phyloP scores from a whole-genome alignment of 2,888 invertebrate species.

The Athripsodes cinereus region DNA sequence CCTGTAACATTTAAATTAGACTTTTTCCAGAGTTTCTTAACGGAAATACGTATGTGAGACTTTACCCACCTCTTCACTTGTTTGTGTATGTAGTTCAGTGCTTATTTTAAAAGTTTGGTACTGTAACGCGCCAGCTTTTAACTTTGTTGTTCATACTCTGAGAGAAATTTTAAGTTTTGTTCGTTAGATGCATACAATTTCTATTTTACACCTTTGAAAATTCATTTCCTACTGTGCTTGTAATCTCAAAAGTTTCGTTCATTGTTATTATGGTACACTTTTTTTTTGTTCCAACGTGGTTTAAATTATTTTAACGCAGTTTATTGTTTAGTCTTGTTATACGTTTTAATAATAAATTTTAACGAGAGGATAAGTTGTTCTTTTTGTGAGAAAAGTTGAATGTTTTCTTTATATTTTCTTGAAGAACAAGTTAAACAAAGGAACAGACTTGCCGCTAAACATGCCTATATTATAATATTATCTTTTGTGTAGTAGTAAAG shows the following conservation, averaged over 20 bases:
- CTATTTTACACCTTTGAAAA: background rate
- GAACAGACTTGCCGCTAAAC: too few species aligned
- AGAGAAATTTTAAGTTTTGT: too few species aligned
- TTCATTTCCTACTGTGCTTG: background rate
- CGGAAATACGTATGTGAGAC: background rate
- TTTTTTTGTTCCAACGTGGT: too few species aligned
- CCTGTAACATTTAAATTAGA: background rate
- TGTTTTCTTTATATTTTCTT: too few species aligned
- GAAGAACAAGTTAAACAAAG: too few species aligned
- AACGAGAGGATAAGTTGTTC: too few species aligned
- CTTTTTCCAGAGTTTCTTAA: background rate
- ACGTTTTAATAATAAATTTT: too few species aligned
- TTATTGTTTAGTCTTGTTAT: too few species aligned
- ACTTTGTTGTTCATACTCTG: background rate
- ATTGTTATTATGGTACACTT: background rate
- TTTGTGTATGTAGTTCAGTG: background rate
- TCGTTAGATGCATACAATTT: background rate
- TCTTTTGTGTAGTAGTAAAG: too few species aligned
- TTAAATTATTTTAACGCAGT: too few species aligned
- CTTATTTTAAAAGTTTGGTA: background rate
- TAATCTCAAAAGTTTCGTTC: background rate
- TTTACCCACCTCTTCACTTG: background rate
- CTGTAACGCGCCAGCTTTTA: background rate
- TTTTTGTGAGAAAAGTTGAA: too few species aligned
- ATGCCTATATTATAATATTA: too few species aligned